phyloP scores from a whole-genome alignment of 2,888 invertebrate species.

The Chrysina gloriosa region DNA sequence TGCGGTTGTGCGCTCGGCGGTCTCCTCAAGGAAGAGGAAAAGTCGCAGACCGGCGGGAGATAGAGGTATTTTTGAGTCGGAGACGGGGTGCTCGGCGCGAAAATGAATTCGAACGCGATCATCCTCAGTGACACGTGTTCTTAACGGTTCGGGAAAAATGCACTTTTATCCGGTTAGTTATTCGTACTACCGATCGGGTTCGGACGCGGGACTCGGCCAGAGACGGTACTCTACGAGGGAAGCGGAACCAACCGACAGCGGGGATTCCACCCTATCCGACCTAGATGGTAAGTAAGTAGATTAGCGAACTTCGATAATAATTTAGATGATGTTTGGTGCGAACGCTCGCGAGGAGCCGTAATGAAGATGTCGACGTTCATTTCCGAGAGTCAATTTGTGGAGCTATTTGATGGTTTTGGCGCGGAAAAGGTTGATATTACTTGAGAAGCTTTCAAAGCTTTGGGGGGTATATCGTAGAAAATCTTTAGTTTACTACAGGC shows the following conservation, averaged over 20 bases:
- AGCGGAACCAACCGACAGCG: constrained; percentile 59
- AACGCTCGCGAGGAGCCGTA: too few species aligned
- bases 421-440: too few species aligned
- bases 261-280: constrained; percentile 63
- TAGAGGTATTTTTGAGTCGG: too few species aligned
- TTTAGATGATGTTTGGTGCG: too few species aligned
- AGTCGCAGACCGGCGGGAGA: neutral
- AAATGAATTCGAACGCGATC: constrained; percentile 12
- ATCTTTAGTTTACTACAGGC: too few species aligned
- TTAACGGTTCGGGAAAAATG: constrained; percentile 52
- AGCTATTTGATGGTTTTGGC: too few species aligned
- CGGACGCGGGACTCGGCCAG: constrained; percentile 60
- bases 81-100: neutral
- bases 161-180: constrained; percentile 58
- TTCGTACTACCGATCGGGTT: constrained; percentile 62
- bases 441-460: too few species aligned
- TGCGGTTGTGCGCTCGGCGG: neutral
- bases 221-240: constrained; percentile 51
- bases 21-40: neutral
- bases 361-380: too few species aligned
- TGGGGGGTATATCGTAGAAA: too few species aligned
- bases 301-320: neutral
- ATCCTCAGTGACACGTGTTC: constrained; percentile 19
- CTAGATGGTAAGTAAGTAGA: constrained; percentile 59
- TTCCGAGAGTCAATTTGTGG: too few species aligned